Base-by-base conservation (phyloP, 2,888 invertebrate species). In the Antheraea yamamai region DNA sequence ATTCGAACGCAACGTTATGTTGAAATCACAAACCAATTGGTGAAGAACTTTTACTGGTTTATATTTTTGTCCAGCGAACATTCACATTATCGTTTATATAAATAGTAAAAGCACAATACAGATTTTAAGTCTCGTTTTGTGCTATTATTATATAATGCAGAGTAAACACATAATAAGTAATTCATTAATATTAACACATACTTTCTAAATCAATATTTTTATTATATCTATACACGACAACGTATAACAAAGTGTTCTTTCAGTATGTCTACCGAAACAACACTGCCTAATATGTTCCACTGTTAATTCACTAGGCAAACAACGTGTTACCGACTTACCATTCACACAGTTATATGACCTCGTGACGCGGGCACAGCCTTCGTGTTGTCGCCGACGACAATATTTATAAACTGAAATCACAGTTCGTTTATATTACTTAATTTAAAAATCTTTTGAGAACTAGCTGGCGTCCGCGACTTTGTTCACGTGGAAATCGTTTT, bases 281-380 rank as follows among this genome's bases (percentile, higher is more conserved):
- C 23, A 61, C 61, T 61, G 23, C 61, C 61, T 61, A 23, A 61
- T 61, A 61, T 23, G 61, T 61, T n/a, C 10, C 23, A 23, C 23
- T 61, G 61, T 61, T 61, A 61, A 61, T 61, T 61, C 2, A 23
- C 16, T 68, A 68, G 35, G 35, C 35, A 82, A 82, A 81, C 78
- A 81, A 81, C 81, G 82, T 81, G 84, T 82, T 82, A 81, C 85
- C 84, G 82, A 81, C 84, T 82, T 82, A 81, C 85, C 84, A 83
- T 83, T 87, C 86, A 86, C 88, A 88, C 88, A 87, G 89, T 89
- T 89, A 88, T 80, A 79, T 87, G 91, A 90, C 92, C 91, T 92
- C 90, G 88, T 80, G 77, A 76, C 91, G 90, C 90, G 89, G 91
- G 76, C 91, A 90, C 89, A 89, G 90, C 90, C 89, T 91, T 90